phyloP scores from a whole-genome alignment of 2,888 invertebrate species.

The Phrixothrix hirtus region DNA sequence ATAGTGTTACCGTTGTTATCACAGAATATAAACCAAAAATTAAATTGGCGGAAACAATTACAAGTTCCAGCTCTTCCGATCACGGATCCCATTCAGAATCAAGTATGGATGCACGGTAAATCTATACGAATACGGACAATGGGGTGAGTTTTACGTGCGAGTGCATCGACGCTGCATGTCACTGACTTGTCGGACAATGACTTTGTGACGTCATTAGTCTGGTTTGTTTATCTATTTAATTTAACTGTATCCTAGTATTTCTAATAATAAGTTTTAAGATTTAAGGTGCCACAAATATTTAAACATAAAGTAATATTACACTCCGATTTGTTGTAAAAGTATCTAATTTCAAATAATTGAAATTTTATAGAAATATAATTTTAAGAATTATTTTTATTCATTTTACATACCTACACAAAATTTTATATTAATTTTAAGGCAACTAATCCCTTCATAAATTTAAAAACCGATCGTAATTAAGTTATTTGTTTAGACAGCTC shows the following conservation, averaged over 20 bases:
- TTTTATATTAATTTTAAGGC: not conserved
- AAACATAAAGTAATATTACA: not conserved
- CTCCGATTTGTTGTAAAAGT: not conserved
- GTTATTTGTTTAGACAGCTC: no score
- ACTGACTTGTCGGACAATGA: slow-evolving; percentile 36
- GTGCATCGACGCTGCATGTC: slow-evolving; percentile 21
- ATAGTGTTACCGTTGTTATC: slow-evolving; percentile 95
- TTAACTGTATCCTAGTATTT: slow-evolving; percentile 16
- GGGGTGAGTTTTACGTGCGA: slow-evolving; percentile 32
- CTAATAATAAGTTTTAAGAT: not conserved
- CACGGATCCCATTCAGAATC: slow-evolving; percentile 56
- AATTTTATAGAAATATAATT: no score
- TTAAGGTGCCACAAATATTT: not conserved
- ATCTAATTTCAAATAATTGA: no score
- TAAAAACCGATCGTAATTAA: slow-evolving; percentile 1
- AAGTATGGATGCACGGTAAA: slow-evolving; percentile 55
- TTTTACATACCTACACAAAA: not conserved
- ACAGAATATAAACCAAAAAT: slow-evolving; percentile 91
- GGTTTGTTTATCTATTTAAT: slow-evolving; percentile 20
- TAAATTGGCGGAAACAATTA: slow-evolving; percentile 52
- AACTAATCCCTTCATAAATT: no score
- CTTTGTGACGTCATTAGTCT: slow-evolving; percentile 27
- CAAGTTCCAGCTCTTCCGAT: slow-evolving; percentile 54
- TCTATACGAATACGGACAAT: slow-evolving; percentile 12
- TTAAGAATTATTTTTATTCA: no score